Evolutionary conservation across 2,888 invertebrate species (phyloP), one percentile per base, ranked within the genome.

Genomic region (Amphimallon solstitiale): DNA sequence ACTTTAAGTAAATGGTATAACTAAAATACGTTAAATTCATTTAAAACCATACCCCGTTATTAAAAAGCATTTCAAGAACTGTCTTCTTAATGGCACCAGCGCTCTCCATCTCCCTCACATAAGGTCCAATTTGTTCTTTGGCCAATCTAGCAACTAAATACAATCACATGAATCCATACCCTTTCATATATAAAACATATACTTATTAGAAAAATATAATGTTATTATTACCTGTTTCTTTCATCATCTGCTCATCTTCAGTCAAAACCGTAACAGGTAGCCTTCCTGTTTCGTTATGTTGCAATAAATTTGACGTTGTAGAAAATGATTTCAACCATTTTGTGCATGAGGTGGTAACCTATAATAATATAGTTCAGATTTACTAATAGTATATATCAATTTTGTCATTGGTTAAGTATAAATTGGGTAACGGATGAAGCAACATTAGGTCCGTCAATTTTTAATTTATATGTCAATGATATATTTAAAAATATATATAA

Each of bases 71-170:
- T 77, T 93, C 86, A 46, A 94, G 82, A 37, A 98, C 85, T 0
- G 89, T 85, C 2, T 89, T 88, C 75, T 94, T 94, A 74, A 97
- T 89, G 78, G 89, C 88, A 71, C 91, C 90, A 72, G 93, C 91
- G 34, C 89, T 88, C 79, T 98, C 98, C 98, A 98, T 98, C 83
- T 96, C 92, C 75, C 87, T 88, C 1, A 98, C 96, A 23, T 93
- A 84, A 0, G 98, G 98, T 14, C 85, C 87, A 70, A 98, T 92
- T 79, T 93, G 91, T 78, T 97, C 97, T 70, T 89, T 88, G 0
- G 97, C 94, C 77, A 98, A 84, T 81, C 92, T 93, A 40, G 92
- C 87, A 75, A 97, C 98, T 97, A 84, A 59, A 87, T 83, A 29
- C 5, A 29, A 29, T 29, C 5, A 29, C 29, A 38, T n/a, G 14